Base-by-base conservation (phyloP, 2,888 invertebrate species). In the Melanostoma mellinum region DNA sequence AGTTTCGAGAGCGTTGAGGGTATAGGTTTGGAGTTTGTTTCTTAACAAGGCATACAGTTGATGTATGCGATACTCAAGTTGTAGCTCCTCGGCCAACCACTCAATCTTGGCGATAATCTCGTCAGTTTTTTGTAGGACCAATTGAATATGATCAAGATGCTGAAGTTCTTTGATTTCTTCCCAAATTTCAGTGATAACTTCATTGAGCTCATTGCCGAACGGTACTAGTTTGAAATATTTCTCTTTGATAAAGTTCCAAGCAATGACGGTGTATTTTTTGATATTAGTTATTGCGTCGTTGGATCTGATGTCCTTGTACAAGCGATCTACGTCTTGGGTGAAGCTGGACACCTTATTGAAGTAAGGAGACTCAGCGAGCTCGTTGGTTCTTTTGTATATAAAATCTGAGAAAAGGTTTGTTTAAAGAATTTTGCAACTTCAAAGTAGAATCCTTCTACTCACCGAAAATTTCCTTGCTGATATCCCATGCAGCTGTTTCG, bases 231-330 rank as follows among this genome's bases (percentile, higher is more conserved):
- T 93, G 77, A 95, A 93, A 87, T 95, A 95, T 87, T 94, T 94
- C 71, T 95, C 94, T 86, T 93, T 93, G 4, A 95, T 87, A 79
- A 95, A 94, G 82, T 93, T 93, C 92, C 95, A 94, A 0, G 94
- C 90, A 55, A 95, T 92, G 52, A 91, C 92, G 0, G 93, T 93
- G 90, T 97, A 97, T 88, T 96, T 97, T 88, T 94, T 94, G 42
- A 96, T 92, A 89, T 96, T 96, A 0, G 95, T 95, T 33, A 96
- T 92, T 0, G 96, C 93, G 87, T 96, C 96, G 88, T 97, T 95
- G 73, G 94, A 94, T 61, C 94, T 93, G 5, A 97, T 92, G 87
- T 97, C 97, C 72, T 94, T 94, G 89, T 96, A 97, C 60, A 97
- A 93, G 72, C 93, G 93, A 88, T 97, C 97, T 85, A 97, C 92